These are phyloP conservation scores for Seriola dumerili DNA, from an alignment of 2,113 vertebrate genomes.

Conservation along the genomic window DNA sequence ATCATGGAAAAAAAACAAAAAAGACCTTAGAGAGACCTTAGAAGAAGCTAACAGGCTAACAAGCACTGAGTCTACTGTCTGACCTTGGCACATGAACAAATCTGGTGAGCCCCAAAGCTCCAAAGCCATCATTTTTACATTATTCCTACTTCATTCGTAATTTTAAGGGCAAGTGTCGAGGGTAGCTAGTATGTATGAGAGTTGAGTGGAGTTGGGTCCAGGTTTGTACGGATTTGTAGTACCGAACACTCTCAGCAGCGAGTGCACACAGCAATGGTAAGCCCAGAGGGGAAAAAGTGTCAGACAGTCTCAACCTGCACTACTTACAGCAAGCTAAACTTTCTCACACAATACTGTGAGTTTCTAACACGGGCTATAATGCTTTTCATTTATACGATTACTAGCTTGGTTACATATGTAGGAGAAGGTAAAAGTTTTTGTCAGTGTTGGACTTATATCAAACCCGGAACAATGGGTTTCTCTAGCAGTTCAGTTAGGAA, in stretches of 20 bases:
- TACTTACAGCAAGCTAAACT: background rate
- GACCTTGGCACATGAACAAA: background rate
- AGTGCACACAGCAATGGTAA: background rate
- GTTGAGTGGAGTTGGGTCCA: background rate
- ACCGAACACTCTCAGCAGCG: background rate
- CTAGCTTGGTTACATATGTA: background rate
- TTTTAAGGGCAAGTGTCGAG: background rate
- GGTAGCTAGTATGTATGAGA: background rate
- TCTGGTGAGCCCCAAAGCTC: background rate
- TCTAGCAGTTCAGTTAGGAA: too few species aligned
- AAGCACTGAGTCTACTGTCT: background rate
- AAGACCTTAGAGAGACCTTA: background rate
- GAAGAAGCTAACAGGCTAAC: too few species aligned
- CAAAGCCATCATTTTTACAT: background rate
- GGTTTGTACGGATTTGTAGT: background rate
- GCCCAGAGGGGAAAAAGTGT: background rate
- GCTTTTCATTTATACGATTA: too few species aligned
- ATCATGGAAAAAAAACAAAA: too few species aligned
- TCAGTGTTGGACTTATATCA: too few species aligned
- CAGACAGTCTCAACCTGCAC: background rate
- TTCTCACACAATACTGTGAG: background rate
- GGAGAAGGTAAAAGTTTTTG: background rate
- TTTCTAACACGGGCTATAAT: background rate
- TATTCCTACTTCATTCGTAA: background rate
- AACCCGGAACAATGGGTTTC: too few species aligned